A percentile compares a stretch with the other conserved stretches of the same genome.
Conservation (phyloP, 2,113 vertebrate genomes). For the Gulo gulo region DNA sequence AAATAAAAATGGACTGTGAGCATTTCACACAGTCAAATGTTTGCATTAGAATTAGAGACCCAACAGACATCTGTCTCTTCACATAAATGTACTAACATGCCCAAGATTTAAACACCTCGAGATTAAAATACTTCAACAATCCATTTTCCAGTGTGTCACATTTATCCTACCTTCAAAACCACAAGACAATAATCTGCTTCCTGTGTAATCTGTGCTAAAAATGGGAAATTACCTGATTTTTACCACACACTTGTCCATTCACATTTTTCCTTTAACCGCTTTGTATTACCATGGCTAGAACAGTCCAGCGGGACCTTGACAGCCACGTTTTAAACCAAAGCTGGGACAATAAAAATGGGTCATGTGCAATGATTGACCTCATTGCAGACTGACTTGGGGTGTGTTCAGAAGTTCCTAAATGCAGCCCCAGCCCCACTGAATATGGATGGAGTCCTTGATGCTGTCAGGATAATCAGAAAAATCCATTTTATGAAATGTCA, state of each 20-base stretch:
- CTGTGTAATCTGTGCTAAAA: background rate
- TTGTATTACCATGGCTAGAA: background rate
- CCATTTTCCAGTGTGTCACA: background rate
- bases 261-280: background rate
- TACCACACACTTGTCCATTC: background rate
- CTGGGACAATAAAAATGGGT: background rate
- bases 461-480: background rate
- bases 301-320: background rate
- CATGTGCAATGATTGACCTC: constrained; percentile 1
- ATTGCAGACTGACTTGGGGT: background rate
- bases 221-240: background rate
- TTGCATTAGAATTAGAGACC: background rate
- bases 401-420: background rate
- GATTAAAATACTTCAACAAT: background rate
- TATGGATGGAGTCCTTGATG: background rate
- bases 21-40: background rate
- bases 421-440: background rate
- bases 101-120: background rate
- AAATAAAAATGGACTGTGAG: background rate
- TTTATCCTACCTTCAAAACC: background rate
- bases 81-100: background rate
- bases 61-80: background rate
- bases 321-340: background rate
- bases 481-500: background rate
- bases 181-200: background rate